Evolutionary conservation across 2,797 vertebrate genomes (phyloP).

Genomic region (Xyrichtys novacula): DNA sequence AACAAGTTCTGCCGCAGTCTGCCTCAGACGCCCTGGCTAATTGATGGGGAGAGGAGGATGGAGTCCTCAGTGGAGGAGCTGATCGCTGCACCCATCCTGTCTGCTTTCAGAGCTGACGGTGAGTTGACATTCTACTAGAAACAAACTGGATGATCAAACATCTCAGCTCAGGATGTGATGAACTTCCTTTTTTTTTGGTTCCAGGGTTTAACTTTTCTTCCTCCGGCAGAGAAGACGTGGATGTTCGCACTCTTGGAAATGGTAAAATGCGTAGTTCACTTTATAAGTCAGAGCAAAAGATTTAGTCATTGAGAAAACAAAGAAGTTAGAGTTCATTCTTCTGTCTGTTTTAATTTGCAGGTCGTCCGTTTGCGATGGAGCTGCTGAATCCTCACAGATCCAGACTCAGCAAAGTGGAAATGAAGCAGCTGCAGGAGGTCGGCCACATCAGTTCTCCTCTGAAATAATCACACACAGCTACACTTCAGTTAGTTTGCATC

Average conservation of each 20-base stretch:
- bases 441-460: not conserved
- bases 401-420: constrained; percentile 82
- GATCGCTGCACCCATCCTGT: constrained; percentile 90
- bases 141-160: not conserved
- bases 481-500: not conserved
- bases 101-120: constrained; percentile 91
- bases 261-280: constrained; percentile 77
- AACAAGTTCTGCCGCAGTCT: constrained; percentile 96
- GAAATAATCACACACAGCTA: not conserved
- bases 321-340: not conserved
- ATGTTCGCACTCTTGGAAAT: constrained; percentile 95
- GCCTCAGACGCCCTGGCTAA: constrained; percentile 99
- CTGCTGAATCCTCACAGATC: constrained; percentile 93
- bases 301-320: not conserved
- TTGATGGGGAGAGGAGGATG: constrained; percentile 96
- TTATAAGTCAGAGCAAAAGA: not conserved
- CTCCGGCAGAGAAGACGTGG: constrained; percentile 97
- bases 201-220: constrained; percentile 98
- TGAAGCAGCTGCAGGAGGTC: constrained; percentile 95
- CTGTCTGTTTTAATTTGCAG: constrained; percentile 69
- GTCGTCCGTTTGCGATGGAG: constrained; percentile 96
- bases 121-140: constrained; percentile 50
- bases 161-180: not conserved
- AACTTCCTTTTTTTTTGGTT: not conserved
- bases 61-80: constrained; percentile 98